Base-by-base conservation (phyloP, 2,888 invertebrate genomes). In the Zygaena filipendulae region DNA sequence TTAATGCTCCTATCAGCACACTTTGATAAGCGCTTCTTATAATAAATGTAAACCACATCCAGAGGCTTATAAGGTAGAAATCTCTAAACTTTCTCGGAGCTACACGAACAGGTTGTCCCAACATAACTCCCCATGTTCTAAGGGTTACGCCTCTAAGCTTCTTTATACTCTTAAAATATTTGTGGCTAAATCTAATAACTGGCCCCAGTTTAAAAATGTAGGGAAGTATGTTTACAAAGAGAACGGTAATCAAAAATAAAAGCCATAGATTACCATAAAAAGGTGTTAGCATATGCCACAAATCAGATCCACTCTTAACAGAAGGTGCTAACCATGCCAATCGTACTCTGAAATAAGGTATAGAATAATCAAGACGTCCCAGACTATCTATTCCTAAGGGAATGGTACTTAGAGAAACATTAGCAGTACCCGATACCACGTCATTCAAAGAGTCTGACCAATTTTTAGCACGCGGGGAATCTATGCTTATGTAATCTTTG, bases 41-140 rank as follows among this genome's bases (percentile, higher is more conserved):
- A 2, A 69, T 61, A 33, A 70, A 72, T 1, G 67, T 61, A 13
- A 71, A 72, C 67, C 64, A 69, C 27, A 72, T 42, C 71, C 71
- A 72, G 11, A 71, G 29, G 10, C 51, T 42, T 8, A 71, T 41
- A 5, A 71, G 51, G 30, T 71, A 71, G 30, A 69, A 64, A 42
- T 71, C 70, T 35, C 70, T 45, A 21, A 70, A 70, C n/a, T 53
- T 49, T 36, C 36, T 53, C 2, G 68, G 70, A 6, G 47, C 43
- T 2, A 70, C 49, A 23, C 44, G 43, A 5, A 71, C 54, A 0
- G 69, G 61, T 31, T 71, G 71, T 1, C 69, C 69, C 26, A 68
- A 39, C 45, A 69, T 40, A 3, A 69, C 51, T 13, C 62, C 68
- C 69, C 71, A 71, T 11, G 57, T 55, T 27, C 61, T 50, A 11